phyloP scores from a whole-genome alignment of 1,140 invertebrate genomes.

The Megalopta genalis region DNA sequence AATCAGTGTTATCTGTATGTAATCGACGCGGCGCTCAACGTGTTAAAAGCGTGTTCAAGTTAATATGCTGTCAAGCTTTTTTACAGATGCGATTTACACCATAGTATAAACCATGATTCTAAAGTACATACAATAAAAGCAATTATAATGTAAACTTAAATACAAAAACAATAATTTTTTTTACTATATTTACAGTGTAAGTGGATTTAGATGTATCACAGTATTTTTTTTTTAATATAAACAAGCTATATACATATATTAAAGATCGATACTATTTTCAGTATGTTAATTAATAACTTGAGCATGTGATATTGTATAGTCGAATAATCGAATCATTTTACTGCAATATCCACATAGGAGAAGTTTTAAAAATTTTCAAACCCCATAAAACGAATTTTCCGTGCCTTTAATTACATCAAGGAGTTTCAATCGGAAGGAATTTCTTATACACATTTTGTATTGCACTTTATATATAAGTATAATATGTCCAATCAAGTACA shows the following conservation, averaged over 20 bases:
- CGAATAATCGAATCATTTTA: not conserved
- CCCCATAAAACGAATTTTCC: not conserved
- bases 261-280: not conserved
- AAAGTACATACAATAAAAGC: not conserved
- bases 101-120: not conserved
- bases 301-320: not conserved
- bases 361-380: not conserved
- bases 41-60: not conserved
- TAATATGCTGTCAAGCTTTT: not conserved
- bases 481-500: not conserved
- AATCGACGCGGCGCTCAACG: too few relatives aligned
- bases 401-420: not conserved
- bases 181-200: not conserved
- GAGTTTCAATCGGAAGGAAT: not conserved
- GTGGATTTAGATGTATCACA: not conserved
- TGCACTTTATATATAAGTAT: not conserved
- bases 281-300: conserved; percentile 9
- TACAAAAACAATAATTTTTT: conserved; percentile 5
- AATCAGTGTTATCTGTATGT: too few relatives aligned
- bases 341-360: not conserved
- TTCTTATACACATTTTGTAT: not conserved
- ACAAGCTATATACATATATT: not conserved
- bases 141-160: not conserved
- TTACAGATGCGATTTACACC: not conserved
- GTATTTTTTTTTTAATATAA: conserved; percentile 13